phyloP scores from a whole-genome alignment of 2,888 invertebrate species.

The Dryobota labecula region DNA sequence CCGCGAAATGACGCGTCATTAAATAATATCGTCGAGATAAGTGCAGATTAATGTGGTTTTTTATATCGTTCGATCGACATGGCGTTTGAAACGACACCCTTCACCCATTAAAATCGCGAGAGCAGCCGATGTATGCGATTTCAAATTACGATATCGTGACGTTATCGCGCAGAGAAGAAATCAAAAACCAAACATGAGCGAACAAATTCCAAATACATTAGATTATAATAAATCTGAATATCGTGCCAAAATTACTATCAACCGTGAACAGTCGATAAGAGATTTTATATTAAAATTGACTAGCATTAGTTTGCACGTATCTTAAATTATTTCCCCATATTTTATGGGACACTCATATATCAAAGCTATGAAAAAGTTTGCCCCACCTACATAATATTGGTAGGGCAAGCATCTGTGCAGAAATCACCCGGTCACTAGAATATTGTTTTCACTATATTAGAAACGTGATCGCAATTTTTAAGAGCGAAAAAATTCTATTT shows the following conservation, averaged over 20 bases:
- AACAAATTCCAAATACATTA: slow-evolving; percentile 31
- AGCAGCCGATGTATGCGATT: slow-evolving; percentile 82
- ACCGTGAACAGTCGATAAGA: background rate
- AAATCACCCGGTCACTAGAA: slow-evolving; percentile 91
- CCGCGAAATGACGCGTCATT: slow-evolving; percentile 88
- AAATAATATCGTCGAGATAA: slow-evolving; percentile 89
- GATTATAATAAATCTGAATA: slow-evolving; percentile 24
- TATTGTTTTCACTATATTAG: slow-evolving; percentile 92
- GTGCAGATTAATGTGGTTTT: slow-evolving; percentile 88
- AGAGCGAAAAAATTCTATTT: slow-evolving; percentile 90
- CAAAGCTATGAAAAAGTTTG: slow-evolving; percentile 83
- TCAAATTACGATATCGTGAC: slow-evolving; percentile 79
- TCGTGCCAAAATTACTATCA: background rate
- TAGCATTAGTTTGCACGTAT: slow-evolving; percentile 50
- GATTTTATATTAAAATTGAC: slow-evolving; percentile 45
- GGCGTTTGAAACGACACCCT: slow-evolving; percentile 80
- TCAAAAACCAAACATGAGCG: slow-evolving; percentile 44
- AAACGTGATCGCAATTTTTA: slow-evolving; percentile 91
- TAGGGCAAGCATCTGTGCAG: slow-evolving; percentile 88
- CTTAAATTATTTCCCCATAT: slow-evolving; percentile 68
- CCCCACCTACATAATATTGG: slow-evolving; percentile 85
- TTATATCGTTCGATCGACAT: slow-evolving; percentile 85
- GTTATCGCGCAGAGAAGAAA: slow-evolving; percentile 65
- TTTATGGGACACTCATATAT: slow-evolving; percentile 82
- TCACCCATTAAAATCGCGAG: slow-evolving; percentile 81